Evolutionary conservation across 2,888 invertebrate genomes (phyloP).

Genomic region (Apoda limacodes): DNA sequence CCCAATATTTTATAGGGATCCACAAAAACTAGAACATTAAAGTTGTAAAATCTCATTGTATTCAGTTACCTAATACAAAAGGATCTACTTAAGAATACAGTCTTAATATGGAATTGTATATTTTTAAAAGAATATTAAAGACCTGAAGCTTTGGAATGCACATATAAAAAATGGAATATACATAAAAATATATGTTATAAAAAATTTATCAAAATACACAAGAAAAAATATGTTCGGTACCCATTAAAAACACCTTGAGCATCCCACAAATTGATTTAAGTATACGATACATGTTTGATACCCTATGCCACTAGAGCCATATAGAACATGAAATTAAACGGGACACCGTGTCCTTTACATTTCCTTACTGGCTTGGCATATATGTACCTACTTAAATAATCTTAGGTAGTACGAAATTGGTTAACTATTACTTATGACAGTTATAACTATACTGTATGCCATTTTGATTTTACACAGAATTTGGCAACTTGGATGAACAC

Average conservation of each 20-base stretch:
- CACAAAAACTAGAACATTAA: constrained; percentile 50
- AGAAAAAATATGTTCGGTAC: constrained; percentile 43
- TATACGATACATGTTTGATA: too few relatives aligned
- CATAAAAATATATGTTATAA: constrained; percentile 33
- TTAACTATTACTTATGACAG: too few relatives aligned
- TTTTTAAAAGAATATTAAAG: constrained; percentile 44
- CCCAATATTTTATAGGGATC: constrained; percentile 59
- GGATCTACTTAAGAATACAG: constrained; percentile 51
- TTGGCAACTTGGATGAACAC: constrained; percentile 67
- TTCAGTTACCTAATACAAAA: constrained; percentile 31
- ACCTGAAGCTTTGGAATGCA: constrained; percentile 37
- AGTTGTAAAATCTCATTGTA: constrained; percentile 37
- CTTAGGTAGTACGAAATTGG: too few relatives aligned
- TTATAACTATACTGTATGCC: too few relatives aligned
- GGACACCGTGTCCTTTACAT: too few relatives aligned
- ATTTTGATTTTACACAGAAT: constrained; percentile 54
- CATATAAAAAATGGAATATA: constrained; percentile 37
- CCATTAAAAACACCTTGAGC: constrained; percentile 63
- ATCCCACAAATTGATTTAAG: too few relatives aligned
- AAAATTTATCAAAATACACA: constrained; percentile 37
- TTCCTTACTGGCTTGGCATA: too few relatives aligned
- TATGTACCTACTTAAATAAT: too few relatives aligned
- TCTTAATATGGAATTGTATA: constrained; percentile 53
- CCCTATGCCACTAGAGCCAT: too few relatives aligned
- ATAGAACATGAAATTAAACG: too few relatives aligned